Conservation (phyloP, 2,888 invertebrate genomes). For the Oithona nana region DNA sequence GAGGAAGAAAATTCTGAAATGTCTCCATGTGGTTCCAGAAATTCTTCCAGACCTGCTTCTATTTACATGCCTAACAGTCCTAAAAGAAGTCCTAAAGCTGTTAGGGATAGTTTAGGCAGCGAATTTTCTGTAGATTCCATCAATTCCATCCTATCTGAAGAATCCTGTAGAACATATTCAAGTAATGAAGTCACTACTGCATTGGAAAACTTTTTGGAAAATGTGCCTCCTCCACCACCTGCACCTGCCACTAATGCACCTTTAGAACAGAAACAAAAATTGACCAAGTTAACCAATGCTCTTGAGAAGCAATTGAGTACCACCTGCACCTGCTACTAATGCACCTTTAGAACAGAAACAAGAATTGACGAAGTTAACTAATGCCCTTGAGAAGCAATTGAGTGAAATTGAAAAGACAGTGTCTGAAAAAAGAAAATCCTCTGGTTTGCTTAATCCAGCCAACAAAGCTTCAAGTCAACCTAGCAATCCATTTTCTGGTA, state of each 20-base stretch:
- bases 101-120: neutral
- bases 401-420: neutral
- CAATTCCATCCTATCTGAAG: slow-evolving; percentile 8
- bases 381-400: neutral
- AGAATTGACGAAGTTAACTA: too few species aligned
- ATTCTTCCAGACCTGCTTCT: neutral
- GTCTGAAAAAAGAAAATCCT: neutral
- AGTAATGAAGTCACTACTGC: neutral
- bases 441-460: neutral
- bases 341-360: too few species aligned
- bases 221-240: neutral
- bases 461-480: too few species aligned
- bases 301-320: too few species aligned
- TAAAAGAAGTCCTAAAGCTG: neutral
- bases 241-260: too few species aligned
- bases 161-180: neutral
- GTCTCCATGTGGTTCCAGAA: neutral
- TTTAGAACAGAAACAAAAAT: too few species aligned
- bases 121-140: slow-evolving; percentile 7
- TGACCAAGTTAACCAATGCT: too few species aligned
- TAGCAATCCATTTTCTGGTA: too few species aligned
- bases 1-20: slow-evolving; percentile 3
- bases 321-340: too few species aligned
- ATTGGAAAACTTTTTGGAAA: neutral
- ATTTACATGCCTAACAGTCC: neutral